Evolutionary conservation across 2,797 vertebrate species (phyloP).

Genomic region (Manis pentadactyla): DNA sequence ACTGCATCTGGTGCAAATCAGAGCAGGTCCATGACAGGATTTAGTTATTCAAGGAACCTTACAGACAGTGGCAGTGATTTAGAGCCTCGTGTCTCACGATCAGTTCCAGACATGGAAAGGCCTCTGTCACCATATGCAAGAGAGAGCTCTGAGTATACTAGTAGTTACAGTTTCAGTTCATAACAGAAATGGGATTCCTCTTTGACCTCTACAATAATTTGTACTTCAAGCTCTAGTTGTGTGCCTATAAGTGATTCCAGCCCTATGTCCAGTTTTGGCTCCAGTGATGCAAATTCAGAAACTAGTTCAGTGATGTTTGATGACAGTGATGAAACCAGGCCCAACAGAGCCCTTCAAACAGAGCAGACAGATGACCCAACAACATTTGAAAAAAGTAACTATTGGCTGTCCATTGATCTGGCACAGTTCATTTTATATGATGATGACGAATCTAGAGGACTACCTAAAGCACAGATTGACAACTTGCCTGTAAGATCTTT

Average conservation of each 20-base stretch:
- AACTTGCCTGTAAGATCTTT: conserved; percentile 95
- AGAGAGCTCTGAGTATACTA: not conserved
- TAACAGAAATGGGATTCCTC: not conserved
- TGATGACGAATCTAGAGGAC: conserved; percentile 92
- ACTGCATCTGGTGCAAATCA: conserved; percentile 92
- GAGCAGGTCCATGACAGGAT: conserved; percentile 94
- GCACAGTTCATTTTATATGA: conserved; percentile 94
- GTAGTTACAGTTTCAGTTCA: not conserved
- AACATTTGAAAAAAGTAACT: conserved; percentile 92
- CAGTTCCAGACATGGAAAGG: conserved; percentile 83
- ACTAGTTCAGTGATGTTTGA: conserved; percentile 84
- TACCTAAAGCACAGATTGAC: conserved; percentile 97
- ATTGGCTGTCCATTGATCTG: conserved; percentile 92
- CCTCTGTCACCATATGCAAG: conserved; percentile 83
- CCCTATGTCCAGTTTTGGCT: accelerated
- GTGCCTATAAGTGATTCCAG: accelerated
- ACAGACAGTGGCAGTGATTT: conserved; percentile 93
- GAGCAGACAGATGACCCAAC: conserved; percentile 87
- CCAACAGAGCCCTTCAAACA: conserved; percentile 72
- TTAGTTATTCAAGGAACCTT: conserved; percentile 93
- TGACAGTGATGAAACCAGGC: conserved; percentile 79
- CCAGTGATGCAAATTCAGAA: conserved; percentile 77
- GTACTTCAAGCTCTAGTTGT: not conserved
- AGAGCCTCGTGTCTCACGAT: conserved; percentile 87
- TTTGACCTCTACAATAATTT: not conserved